Base-by-base conservation (phyloP, 2,113 vertebrate species). In the Cacatua alba region DNA sequence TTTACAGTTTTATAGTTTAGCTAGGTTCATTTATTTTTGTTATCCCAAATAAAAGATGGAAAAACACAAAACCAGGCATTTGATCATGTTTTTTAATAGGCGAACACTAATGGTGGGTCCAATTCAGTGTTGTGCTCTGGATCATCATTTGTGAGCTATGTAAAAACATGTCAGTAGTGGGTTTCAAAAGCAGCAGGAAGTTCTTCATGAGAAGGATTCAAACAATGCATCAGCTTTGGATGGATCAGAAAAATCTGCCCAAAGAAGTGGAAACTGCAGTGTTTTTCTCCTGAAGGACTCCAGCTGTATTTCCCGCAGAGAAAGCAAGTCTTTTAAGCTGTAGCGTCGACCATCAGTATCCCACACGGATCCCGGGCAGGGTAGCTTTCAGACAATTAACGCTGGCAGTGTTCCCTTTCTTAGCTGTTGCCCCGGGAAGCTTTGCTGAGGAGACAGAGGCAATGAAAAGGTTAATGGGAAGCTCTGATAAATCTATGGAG, bases 381-480 rank as follows among this genome's bases (percentile, higher is more conserved):
- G 43, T 35, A 37, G 51, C 69, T 95, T 91, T 94, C 69, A 35
- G 35, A 7, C 25, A n/a, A 35, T 68, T 81, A 24, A 26, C 1
- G 25, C 55, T 94, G 68, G 41, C 43, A 70, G 60, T 18, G 3
- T 71, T 87, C 62, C 11, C 4, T 74, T 70, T 78, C 72, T 64
- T 44, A 39, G 48, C 35, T 68, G 35, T 39, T 91, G 37, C 57
- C 75, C 90, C 1, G 1, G 62, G 83, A 76, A 55, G 33, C 55
- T 43, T 94, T 59, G 43, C 52, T 94, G 35, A 84, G 75, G 70
- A 71, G 62, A 41, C 33, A 18, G 33, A 82, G 37, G 31, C 17
- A 4, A 31, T 55, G 80, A 83, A 94, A 76, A 91, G 43, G 86
- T 94, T 94, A 90, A 88, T 64, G 69, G 72, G 62, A 83, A 89